A percentile compares a stretch with the other conserved stretches of the same genome.
Conservation (phyloP, 2,797 vertebrate species). For the Philypnodon macrostomus region DNA sequence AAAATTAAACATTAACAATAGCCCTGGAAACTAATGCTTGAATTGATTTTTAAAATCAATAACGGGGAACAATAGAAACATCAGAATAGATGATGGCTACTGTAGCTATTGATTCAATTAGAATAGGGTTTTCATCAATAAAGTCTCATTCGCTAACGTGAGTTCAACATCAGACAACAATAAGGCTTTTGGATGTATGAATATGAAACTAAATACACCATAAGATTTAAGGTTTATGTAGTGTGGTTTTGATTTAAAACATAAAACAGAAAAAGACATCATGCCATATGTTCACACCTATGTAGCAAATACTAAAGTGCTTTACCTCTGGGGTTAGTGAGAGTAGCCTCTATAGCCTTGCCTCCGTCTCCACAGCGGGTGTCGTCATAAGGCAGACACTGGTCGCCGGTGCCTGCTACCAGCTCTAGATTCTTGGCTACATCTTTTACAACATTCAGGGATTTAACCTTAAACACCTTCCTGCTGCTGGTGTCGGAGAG, state of each 20-base stretch:
- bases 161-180: conserved; percentile 17
- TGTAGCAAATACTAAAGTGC: conserved; percentile 5
- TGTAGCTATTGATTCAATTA: conserved; percentile 52
- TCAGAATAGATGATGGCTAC: conserved; percentile 47
- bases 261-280: conserved; percentile 3
- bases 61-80: conserved; percentile 52
- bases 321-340: conserved; percentile 96
- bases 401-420: conserved; percentile 94
- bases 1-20: conserved; percentile 45
- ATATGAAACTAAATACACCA: background rate
- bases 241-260: background rate
- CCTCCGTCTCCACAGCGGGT: conserved; percentile 95
- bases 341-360: conserved; percentile 91
- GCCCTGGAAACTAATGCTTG: conserved; percentile 41
- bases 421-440: conserved; percentile 93
- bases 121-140: conserved; percentile 34
- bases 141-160: conserved; percentile 9
- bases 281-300: conserved; percentile 5
- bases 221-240: background rate
- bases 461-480: conserved; percentile 93
- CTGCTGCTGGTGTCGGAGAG: conserved; percentile 96
- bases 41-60: conserved; percentile 53
- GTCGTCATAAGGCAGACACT: conserved; percentile 96
- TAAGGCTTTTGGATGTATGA: conserved; percentile 2
- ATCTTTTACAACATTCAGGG: conserved; percentile 86